Evolutionary conservation across 2,113 vertebrate species (phyloP), one percentile per base, ranked within the genome.

Genomic region (Lasiurus borealis): DNA sequence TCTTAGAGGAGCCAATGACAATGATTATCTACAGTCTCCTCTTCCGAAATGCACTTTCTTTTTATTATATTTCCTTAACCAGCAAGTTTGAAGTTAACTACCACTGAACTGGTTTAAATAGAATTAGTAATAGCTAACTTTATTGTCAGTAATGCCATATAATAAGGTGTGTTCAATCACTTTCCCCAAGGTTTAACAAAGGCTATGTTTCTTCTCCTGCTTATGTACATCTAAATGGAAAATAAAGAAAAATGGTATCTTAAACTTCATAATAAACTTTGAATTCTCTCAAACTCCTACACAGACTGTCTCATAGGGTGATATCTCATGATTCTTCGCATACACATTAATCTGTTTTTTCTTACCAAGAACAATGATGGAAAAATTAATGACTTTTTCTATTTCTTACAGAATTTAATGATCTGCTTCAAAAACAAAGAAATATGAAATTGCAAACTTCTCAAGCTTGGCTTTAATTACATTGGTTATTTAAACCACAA

Each of bases 341-440:
- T 78, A 72, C 52, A 40, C 29, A 85, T n/a, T 73, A 62, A 31
- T 0, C 11, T 48, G 14, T 64, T 86, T 93, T 85, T 85, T 4
- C 34, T 91, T 54, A 44, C 75, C 27, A 72, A 34, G 8, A 87
- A 87, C 0, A 94, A 68, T 80, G 12, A 48, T 52, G 15, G 21
- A 85, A 91, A 27, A 95, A 66, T 46, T 94, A 57, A 93, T 50
- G 46, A 31, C 29, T 57, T 31, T 96, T 89, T 34, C 19, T 76
- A 50, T 77, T 77, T 16, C 29, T 16, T 62, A 88, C 1, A 90
- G 77, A 27, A 77, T 48, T 77, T 90, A 85, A 64, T 64, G 7
- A 82, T 71, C 68, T 82, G 18, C 77, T 75, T 76, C 5, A 88
- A 92, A 90, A 94, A 31, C 31, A 91, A 36, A 23, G 7, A 77